Evolutionary conservation across 2,888 invertebrate genomes (phyloP).

Genomic region (Phorcus lineatus): DNA sequence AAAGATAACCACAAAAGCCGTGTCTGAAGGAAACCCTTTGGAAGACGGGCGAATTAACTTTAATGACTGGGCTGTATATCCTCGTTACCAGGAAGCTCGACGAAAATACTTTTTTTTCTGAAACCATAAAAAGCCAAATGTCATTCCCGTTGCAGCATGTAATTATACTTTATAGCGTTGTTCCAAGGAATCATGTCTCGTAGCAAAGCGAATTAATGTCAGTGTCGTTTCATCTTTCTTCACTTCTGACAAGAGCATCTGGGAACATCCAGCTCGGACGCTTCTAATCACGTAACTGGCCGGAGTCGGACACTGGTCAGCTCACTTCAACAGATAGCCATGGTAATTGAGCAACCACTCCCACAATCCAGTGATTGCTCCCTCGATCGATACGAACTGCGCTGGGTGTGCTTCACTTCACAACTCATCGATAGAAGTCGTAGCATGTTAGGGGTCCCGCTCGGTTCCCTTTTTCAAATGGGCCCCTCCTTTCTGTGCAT

Average conservation of each 20-base stretch:
- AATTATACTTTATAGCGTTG: not conserved
- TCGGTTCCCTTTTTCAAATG: not conserved
- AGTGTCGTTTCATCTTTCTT: not conserved
- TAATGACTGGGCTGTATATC: not conserved
- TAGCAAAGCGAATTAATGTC: not conserved
- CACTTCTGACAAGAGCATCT: not conserved
- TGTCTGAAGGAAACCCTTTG: not conserved
- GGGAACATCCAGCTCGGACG: not conserved
- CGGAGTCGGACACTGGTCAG: not conserved
- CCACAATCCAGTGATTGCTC: slow-evolving; percentile 11
- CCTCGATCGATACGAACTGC: not conserved
- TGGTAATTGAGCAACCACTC: slow-evolving; percentile 6
- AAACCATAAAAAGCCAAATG: not conserved
- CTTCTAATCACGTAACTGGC: slow-evolving; percentile 6
- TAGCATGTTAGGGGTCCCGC: not conserved
- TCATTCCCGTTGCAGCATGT: not conserved
- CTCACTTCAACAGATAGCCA: slow-evolving; percentile 21
- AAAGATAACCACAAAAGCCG: not conserved
- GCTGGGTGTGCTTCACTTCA: not conserved
- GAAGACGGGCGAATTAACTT: slow-evolving; percentile 2
- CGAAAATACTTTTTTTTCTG: not conserved
- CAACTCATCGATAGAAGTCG: slow-evolving; percentile 1
- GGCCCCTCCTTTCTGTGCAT: not conserved
- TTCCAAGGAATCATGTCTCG: not conserved
- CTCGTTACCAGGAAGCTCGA: not conserved